Percentiles rank a stretch among this genome's conserved stretches.
phyloP scores from a whole-genome alignment of 2,113 vertebrate species.

The Theristicus caerulescens region DNA sequence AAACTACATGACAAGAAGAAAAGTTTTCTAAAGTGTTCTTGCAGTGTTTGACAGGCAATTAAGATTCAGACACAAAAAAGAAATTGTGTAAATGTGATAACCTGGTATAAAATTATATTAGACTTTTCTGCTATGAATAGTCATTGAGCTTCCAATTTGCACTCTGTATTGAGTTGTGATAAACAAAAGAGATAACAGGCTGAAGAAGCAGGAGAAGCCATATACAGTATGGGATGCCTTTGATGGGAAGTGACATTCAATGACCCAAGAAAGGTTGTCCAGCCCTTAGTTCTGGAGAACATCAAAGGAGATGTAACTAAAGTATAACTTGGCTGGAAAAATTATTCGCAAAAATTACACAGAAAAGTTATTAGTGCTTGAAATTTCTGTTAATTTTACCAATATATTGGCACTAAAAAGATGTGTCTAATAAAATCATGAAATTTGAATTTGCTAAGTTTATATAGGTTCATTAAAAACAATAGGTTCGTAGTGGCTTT shows the following conservation, averaged over 20 bases:
- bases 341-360: not conserved
- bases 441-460: not conserved
- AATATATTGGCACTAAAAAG: not conserved
- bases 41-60: not conserved
- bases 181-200: not conserved
- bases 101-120: not conserved
- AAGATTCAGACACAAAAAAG: not conserved
- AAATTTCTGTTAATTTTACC: not conserved
- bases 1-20: not conserved
- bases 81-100: not conserved
- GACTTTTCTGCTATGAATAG: not conserved
- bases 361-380: not conserved
- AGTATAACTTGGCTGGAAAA: not conserved
- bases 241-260: not conserved
- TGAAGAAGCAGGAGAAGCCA: not conserved
- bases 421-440: not conserved
- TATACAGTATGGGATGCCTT: not conserved
- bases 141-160: not conserved
- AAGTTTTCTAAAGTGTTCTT: not conserved
- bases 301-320: not conserved
- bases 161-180: not conserved
- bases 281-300: not conserved
- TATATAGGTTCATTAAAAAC: not conserved
- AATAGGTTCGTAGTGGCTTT: not conserved
- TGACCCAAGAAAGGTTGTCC: not conserved